Conservation (phyloP, 2,113 vertebrate species). For the Theropithecus gelada region DNA sequence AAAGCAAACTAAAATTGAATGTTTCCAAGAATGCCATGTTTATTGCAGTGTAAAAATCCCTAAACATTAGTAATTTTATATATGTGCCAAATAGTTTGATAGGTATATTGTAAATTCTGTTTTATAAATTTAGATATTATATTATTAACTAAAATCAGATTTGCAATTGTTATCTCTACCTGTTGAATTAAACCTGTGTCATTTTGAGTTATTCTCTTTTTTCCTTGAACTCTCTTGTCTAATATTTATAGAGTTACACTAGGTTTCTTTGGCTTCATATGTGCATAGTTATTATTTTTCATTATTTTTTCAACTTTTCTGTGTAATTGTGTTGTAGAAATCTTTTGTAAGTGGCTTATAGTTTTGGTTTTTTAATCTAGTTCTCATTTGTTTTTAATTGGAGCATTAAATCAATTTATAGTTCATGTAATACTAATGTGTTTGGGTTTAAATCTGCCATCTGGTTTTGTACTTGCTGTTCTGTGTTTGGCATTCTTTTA, state of each 20-base stretch:
- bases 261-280: not conserved
- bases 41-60: not conserved
- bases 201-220: not conserved
- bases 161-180: not conserved
- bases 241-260: not conserved
- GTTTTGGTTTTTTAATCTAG: not conserved
- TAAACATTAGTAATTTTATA: not conserved
- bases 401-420: not conserved
- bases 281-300: not conserved
- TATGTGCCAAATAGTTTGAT: not conserved
- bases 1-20: not conserved
- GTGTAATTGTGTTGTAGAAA: not conserved
- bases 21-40: not conserved
- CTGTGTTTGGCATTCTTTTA: not conserved
- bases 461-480: not conserved
- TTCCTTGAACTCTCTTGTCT: not conserved
- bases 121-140: not conserved
- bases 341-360: not conserved
- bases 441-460: not conserved
- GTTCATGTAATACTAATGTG: not conserved
- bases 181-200: not conserved
- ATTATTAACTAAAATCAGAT: not conserved
- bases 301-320: not conserved
- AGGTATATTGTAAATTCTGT: not conserved
- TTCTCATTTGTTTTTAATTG: slow-evolving; percentile 24